phyloP scores from a whole-genome alignment of 2,888 invertebrate genomes.

The Pemphredon lugubris region DNA sequence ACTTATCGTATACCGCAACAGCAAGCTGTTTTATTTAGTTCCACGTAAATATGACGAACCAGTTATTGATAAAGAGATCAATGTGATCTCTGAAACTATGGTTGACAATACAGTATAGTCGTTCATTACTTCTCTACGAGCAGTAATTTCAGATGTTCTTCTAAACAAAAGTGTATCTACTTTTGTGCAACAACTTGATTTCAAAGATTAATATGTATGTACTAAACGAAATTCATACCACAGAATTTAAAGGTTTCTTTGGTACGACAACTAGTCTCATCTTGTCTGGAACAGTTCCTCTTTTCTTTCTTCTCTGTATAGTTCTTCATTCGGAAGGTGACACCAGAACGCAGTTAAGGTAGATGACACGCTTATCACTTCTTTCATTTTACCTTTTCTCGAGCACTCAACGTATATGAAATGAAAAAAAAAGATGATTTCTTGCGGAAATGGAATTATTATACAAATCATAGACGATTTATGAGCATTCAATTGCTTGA shows the following conservation, averaged over 20 bases:
- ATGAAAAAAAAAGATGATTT: constrained; percentile 14
- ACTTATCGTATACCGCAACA: not conserved
- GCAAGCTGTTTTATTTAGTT: not conserved
- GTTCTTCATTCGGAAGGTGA: not conserved
- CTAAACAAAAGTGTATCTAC: constrained; percentile 3
- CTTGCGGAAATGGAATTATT: constrained; percentile 33
- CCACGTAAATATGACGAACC: not conserved
- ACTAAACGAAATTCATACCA: not conserved
- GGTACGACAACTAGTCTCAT: not conserved
- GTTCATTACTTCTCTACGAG: constrained; percentile 1
- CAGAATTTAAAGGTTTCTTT: not conserved
- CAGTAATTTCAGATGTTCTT: constrained; percentile 16
- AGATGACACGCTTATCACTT: not conserved
- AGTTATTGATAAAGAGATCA: not conserved
- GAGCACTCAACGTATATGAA: not conserved
- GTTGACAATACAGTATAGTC: not conserved
- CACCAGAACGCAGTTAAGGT: too few relatives aligned
- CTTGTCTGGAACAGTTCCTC: not conserved
- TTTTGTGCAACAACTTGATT: constrained; percentile 16
- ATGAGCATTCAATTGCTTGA: constrained; percentile 56
- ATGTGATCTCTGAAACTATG: not conserved
- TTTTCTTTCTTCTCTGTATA: not conserved
- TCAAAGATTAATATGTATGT: constrained; percentile 4
- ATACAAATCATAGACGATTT: constrained; percentile 58
- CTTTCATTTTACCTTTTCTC: not conserved